Conservation (phyloP, 1,140 invertebrate genomes). For the Platorchestia sp. region DNA sequence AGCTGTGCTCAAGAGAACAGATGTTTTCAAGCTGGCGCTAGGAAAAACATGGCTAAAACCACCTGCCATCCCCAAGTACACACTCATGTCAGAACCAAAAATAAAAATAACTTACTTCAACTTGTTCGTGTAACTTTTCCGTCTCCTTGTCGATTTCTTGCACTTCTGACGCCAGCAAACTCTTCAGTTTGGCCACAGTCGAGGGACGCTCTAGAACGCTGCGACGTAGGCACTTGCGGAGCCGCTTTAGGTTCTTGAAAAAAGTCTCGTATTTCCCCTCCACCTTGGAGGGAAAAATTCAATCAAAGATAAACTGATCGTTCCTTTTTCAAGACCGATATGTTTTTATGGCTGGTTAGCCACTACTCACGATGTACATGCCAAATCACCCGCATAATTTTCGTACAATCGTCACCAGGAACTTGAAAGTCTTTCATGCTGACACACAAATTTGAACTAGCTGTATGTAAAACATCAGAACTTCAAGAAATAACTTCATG, state of each 20-base stretch:
- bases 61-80: not conserved
- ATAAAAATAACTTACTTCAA: conserved; percentile 60
- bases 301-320: not conserved
- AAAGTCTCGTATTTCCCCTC: conserved; percentile 66
- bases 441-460: not conserved
- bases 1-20: not conserved
- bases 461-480: too few species aligned
- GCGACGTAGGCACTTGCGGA: conserved; percentile 61
- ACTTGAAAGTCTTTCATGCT: not conserved
- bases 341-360: too few species aligned
- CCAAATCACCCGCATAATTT: not conserved
- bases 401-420: not conserved
- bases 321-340: too few species aligned
- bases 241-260: conserved; percentile 63
- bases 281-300: conserved; percentile 53
- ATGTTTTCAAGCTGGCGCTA: not conserved
- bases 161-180: conserved; percentile 62
- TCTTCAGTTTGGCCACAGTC: conserved; percentile 60
- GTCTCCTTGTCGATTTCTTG: conserved; percentile 64
- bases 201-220: conserved; percentile 63
- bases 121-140: conserved; percentile 63
- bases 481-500: too few species aligned
- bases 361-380: not conserved
- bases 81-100: not conserved
- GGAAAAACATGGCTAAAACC: not conserved